These are phyloP conservation scores for Phyllotis vaccarum DNA, from an alignment of 2,797 vertebrate species.

Conservation along the genomic window DNA sequence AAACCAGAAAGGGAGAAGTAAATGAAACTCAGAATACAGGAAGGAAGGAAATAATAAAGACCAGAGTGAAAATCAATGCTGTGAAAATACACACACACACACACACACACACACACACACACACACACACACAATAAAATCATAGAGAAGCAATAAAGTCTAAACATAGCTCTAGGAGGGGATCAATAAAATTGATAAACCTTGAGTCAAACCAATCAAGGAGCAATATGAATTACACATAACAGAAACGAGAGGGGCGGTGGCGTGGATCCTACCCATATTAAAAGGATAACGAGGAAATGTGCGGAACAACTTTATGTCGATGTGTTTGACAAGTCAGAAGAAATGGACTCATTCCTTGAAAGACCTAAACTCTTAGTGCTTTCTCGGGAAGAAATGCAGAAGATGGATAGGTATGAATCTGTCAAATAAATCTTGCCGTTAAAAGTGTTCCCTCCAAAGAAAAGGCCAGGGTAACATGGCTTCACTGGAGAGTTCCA, in stretches of 20 bases:
- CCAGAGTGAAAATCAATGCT: constrained; percentile 47
- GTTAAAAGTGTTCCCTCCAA: constrained; percentile 23
- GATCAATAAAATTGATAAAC: constrained; percentile 66
- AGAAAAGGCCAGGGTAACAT: background rate
- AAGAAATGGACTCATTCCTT: constrained; percentile 19
- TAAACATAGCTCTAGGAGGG: constrained; percentile 3
- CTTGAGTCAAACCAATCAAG: background rate
- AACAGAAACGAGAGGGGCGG: background rate
- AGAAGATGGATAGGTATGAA: background rate
- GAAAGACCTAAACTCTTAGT: constrained; percentile 9
- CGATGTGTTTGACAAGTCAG: constrained; percentile 24
- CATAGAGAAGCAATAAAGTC: constrained; percentile 62
- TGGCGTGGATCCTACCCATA: background rate
- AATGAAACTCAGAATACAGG: constrained; percentile 48
- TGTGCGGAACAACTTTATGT: background rate
- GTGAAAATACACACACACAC: too few species aligned
- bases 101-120: too few species aligned
- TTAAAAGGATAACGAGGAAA: background rate
- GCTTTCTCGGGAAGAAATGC: constrained; percentile 40
- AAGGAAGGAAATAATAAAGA: constrained; percentile 51
- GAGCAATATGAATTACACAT: constrained; percentile 34
- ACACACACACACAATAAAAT: background rate
- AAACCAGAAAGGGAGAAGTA: constrained; percentile 42
- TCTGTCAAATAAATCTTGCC: constrained; percentile 40
- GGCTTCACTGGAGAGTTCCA: constrained; percentile 15